Conservation (phyloP, 2,113 vertebrate species). For the Thalassarche chlororhynchos region DNA sequence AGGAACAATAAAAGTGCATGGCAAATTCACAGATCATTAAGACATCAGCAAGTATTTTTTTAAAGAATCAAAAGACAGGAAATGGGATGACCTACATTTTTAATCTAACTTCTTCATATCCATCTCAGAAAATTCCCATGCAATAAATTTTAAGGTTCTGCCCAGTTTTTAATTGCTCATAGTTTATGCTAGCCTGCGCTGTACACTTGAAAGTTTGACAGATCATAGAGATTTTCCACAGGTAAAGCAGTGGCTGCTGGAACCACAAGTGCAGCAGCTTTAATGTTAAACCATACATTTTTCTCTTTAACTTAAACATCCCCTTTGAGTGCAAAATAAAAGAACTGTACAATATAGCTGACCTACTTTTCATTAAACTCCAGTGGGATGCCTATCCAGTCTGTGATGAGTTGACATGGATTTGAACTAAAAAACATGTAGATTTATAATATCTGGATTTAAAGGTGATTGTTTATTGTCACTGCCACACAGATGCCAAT, state of each 20-base stretch:
- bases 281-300: background rate
- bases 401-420: background rate
- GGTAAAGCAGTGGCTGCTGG: background rate
- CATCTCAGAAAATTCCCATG: background rate
- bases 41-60: background rate
- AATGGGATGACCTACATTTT: background rate
- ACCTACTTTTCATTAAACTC: constrained; percentile 1
- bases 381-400: background rate
- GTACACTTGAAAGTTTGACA: background rate
- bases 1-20: background rate
- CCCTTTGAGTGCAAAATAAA: background rate
- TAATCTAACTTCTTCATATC: background rate
- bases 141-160: background rate
- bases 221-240: background rate
- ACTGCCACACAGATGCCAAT: background rate
- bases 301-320: background rate
- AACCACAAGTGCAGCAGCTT: background rate
- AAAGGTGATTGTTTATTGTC: background rate
- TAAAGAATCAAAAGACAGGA: background rate
- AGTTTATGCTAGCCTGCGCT: background rate
- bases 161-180: background rate
- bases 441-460: background rate
- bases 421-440: background rate
- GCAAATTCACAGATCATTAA: background rate
- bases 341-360: background rate